Evolutionary conservation across 2,113 vertebrate genomes (phyloP).

Genomic region (Anser cygnoides): DNA sequence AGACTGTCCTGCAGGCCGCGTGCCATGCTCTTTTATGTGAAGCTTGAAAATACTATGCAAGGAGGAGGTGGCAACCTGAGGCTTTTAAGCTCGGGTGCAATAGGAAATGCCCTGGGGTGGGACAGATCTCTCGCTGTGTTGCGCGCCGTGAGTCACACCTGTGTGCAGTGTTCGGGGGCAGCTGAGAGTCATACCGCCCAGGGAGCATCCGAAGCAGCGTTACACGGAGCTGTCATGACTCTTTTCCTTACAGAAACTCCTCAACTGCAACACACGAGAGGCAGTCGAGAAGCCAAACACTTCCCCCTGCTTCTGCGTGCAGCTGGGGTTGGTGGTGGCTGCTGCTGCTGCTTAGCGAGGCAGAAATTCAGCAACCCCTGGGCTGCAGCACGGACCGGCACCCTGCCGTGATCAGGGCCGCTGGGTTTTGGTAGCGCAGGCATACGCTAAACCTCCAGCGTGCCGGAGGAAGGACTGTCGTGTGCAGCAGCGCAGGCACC

Average conservation of each 20-base stretch:
- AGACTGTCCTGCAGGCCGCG: background rate
- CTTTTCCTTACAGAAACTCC: background rate
- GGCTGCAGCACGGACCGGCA: background rate
- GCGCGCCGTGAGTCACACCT: background rate
- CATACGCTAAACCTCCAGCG: background rate
- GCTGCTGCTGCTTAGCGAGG: background rate
- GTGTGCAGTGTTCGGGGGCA: background rate
- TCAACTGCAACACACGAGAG: background rate
- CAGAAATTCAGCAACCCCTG: background rate
- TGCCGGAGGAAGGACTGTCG: rapidly evolving
- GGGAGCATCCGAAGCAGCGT: background rate
- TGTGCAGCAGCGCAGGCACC: background rate
- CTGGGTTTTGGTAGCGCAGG: background rate
- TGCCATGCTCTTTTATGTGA: background rate
- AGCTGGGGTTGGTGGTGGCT: background rate
- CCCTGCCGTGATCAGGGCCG: rapidly evolving
- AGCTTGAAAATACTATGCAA: background rate
- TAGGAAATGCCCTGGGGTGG: background rate
- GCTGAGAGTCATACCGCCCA: background rate
- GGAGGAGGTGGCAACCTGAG: background rate
- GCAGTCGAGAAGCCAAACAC: background rate
- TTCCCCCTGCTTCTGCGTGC: background rate
- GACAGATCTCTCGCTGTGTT: background rate
- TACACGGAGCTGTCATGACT: conserved; percentile 17
- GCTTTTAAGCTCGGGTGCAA: background rate